Evolutionary conservation across 2,797 vertebrate genomes (phyloP).

Genomic region (Loris lydekkerianus): DNA sequence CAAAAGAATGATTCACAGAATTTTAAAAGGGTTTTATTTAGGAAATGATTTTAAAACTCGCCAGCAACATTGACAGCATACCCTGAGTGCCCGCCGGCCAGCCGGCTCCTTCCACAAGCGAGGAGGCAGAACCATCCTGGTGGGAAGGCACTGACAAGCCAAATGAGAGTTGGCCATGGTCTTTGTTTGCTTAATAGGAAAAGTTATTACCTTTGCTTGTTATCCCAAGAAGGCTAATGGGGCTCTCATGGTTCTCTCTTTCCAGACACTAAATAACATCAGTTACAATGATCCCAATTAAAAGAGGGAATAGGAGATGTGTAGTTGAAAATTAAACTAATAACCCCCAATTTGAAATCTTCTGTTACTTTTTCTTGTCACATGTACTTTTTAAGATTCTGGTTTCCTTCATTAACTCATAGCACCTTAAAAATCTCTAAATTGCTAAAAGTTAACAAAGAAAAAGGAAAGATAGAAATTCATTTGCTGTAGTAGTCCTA

Average conservation of each 20-base stretch:
- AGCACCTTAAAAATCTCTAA: slow-evolving; percentile 11
- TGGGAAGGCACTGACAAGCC: slow-evolving; percentile 56
- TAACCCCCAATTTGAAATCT: slow-evolving; percentile 62
- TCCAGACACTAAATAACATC: slow-evolving; percentile 68
- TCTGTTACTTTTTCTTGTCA: neutral
- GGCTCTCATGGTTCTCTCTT: slow-evolving; percentile 66
- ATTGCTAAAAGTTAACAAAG: neutral
- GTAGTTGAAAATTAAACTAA: slow-evolving; percentile 59
- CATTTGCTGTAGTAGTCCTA: neutral
- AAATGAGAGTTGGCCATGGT: slow-evolving; percentile 78
- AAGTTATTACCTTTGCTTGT: slow-evolving; percentile 81
- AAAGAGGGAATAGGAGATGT: slow-evolving; percentile 46
- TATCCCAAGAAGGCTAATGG: slow-evolving; percentile 73
- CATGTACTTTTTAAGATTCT: slow-evolving; percentile 18
- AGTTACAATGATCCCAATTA: slow-evolving; percentile 75
- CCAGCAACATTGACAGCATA: slow-evolving; percentile 52
- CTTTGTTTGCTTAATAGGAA: slow-evolving; percentile 80
- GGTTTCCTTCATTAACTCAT: neutral
- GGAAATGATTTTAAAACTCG: slow-evolving; percentile 72
- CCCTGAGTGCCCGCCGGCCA: slow-evolving; percentile 54
- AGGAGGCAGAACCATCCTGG: slow-evolving; percentile 48
- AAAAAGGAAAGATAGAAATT: neutral
- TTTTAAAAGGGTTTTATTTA: slow-evolving; percentile 56
- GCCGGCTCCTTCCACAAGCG: slow-evolving; percentile 54
- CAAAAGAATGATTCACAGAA: slow-evolving; percentile 25